Evolutionary conservation across 2,888 invertebrate genomes (phyloP), one percentile per base, ranked within the genome.

Genomic region (Epinotia nisella): DNA sequence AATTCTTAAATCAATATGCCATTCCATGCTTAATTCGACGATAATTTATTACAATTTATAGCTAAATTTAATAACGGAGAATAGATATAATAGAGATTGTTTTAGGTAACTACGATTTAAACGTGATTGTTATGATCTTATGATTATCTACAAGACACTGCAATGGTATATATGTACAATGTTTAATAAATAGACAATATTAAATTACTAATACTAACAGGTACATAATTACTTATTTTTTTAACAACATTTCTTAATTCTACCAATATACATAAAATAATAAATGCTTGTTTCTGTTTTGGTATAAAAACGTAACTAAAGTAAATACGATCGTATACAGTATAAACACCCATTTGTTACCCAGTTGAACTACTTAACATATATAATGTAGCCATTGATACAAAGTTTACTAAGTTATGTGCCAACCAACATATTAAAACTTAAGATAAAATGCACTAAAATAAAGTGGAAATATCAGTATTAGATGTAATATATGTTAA

Each of bases 251-350:
- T 11, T 21, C 9, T 55, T 39, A 21, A 56, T 11, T 29, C 21
- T 41, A 66, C 11, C 1, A 39, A 55, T 3, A 15, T 15, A 21
- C n/a, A 49, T 45, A 49, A 45, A 49, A 49, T 59, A 65, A 61
- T 72, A 72, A 72, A 72, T 72, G 72, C 72, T 62, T 58, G 29
- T 45, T 61, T 67, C 60, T 61, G 62, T 49, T 72, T 72, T 67
- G 67, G 72, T 72, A 72, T 72, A 17, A 71, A 60, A 35, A 35
- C 9, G 56, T 39, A 17, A 56, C 61, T 72, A 17, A 66, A 15
- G 24, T 65, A 55, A 55, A 62, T 62, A 62, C 2, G 10, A 17
- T 39, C 35, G 11, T 17, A 35, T n/a, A 10, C 29, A n/a, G n/a
- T n/a, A 5, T 35, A 59, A 9, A n/a, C 17, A 0, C 10, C 3